phyloP scores from a whole-genome alignment of 2,888 invertebrate species.

The Ptilodon capucinus region DNA sequence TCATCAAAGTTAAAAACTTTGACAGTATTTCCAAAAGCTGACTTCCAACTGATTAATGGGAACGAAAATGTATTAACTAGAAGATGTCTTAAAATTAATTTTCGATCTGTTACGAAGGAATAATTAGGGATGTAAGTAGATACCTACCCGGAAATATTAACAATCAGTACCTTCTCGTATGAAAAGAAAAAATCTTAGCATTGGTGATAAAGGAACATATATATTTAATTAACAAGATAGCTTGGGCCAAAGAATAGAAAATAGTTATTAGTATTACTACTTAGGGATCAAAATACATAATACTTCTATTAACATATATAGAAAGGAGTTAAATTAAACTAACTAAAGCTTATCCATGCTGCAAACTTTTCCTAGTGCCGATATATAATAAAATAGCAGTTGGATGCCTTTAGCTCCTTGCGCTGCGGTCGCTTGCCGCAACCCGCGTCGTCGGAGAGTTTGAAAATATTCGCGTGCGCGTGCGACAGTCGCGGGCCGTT shows the following conservation, averaged over 20 bases:
- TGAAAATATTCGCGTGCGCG: constrained; percentile 32
- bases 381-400: constrained; percentile 23
- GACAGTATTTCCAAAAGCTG: too few relatives aligned
- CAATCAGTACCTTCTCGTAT: too few relatives aligned
- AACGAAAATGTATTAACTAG: too few relatives aligned
- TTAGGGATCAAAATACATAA: too few relatives aligned
- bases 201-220: neutral
- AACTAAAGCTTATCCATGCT: constrained; percentile 20
- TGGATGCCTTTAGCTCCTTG: constrained; percentile 1
- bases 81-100: too few relatives aligned
- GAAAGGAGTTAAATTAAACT: constrained; percentile 35
- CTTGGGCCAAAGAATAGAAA: neutral
- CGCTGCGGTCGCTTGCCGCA: neutral
- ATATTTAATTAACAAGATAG: neutral
- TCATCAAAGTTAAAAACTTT: too few relatives aligned
- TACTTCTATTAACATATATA: too few relatives aligned
- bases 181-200: neutral
- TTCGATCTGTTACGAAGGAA: too few relatives aligned
- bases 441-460: constrained; percentile 10
- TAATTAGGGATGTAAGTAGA: too few relatives aligned
- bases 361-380: constrained; percentile 19
- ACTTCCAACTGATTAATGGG: too few relatives aligned
- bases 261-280: too few relatives aligned
- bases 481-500: constrained; percentile 43
- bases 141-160: neutral